Base-by-base conservation (phyloP, 2,797 vertebrate species). In the Poecilia gillii region DNA sequence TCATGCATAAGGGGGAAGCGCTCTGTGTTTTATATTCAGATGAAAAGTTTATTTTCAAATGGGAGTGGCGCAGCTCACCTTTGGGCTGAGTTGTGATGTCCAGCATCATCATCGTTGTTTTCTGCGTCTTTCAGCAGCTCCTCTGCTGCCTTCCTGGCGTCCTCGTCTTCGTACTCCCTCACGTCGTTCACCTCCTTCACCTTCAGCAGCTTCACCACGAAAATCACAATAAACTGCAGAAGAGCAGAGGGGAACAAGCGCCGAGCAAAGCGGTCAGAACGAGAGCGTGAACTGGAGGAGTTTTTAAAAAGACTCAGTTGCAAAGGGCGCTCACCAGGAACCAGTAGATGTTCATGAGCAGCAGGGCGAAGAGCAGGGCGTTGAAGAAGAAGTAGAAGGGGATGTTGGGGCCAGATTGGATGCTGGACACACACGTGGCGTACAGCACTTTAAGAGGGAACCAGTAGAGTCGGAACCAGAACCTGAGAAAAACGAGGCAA, bases 371-470 rank as follows among this genome's bases (percentile, higher is more conserved):
- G 76, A 99, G 97, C 74, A 99, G 95, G 0, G 92, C 45, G 3
- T 99, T 99, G 96, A 99, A 99, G 96, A 99, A 99, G 94, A 99
- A 99, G 93, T 99, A 99, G 95, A 99, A 99, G 28, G 98, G 98
- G 85, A 99, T 98, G 83, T 94, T 92, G 0, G 98, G 98, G 47
- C 97, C 96, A 0, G 84, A 80, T 87, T 96, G 95, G 55, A 99
- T 94, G 93, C 98, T 98, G 95, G 95, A 97, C 93, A 98, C 94
- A 81, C 96, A 96, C 0, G 98, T 97, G 89, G 97, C 96, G 0
- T 98, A 99, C 73, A 99, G 94, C 70, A 98, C 98, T 94, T 99
- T 99, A 23, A 98, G 97, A 0, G 98, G 98, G 89, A 99, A 99
- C 98, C 98, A 99, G 94, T 99, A 99, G 77, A 99, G 96, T 6